Percentiles rank a stretch among this genome's conserved stretches.
Conservation (phyloP, 2,113 vertebrate genomes). For the Tragelaphus imberbis region DNA sequence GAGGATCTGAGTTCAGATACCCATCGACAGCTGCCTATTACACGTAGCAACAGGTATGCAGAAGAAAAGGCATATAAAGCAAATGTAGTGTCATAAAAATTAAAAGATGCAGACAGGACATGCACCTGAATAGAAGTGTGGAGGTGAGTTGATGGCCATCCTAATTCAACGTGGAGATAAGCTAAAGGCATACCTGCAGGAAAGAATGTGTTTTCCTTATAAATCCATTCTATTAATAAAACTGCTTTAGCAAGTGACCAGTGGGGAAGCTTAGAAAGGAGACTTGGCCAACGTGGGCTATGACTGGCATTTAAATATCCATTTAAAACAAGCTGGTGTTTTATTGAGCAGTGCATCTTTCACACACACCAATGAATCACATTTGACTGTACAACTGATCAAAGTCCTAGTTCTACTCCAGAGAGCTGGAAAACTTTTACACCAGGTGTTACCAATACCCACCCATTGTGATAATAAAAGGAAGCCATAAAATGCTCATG, state of each 20-base stretch:
- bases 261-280: slow-evolving; percentile 65
- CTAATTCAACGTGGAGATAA: neutral
- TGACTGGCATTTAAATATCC: slow-evolving; percentile 47
- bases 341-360: slow-evolving; percentile 76
- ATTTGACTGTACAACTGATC: neutral
- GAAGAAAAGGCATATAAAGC: neutral
- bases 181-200: neutral
- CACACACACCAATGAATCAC: slow-evolving; percentile 74
- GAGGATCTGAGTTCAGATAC: neutral
- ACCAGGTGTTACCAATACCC: neutral
- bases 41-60: neutral
- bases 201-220: neutral
- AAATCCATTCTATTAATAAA: neutral
- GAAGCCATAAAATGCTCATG: neutral
- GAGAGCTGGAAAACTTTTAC: neutral
- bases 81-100: neutral
- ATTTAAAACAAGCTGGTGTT: slow-evolving; percentile 73
- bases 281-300: slow-evolving; percentile 50
- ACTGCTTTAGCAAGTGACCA: neutral
- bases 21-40: neutral
- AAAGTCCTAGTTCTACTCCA: neutral
- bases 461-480: neutral
- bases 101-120: neutral
- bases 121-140: neutral
- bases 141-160: neutral